phyloP scores from a whole-genome alignment of 1,140 invertebrate species.

The Drosophila pachea region DNA sequence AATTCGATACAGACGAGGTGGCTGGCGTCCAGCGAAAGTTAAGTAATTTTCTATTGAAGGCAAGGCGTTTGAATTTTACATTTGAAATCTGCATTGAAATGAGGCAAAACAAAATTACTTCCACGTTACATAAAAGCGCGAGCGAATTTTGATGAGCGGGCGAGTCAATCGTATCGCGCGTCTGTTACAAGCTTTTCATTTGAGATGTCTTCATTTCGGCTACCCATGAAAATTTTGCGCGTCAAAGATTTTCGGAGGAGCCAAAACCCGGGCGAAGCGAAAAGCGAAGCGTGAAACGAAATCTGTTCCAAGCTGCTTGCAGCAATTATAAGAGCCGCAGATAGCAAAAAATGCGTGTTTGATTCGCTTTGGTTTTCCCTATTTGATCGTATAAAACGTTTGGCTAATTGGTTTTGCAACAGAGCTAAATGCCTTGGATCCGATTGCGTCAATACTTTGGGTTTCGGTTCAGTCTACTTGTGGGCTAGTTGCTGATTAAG shows the following conservation, averaged over 20 bases:
- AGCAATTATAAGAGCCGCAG: conserved; percentile 5
- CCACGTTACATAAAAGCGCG: conserved; percentile 65
- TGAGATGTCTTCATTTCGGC: conserved; percentile 47
- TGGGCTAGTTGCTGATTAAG: background rate
- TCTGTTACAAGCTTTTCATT: conserved; percentile 22
- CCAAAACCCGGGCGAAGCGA: conserved; percentile 16
- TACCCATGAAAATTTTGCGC: conserved; percentile 46
- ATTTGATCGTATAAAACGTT: conserved; percentile 49
- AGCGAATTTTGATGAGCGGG: conserved; percentile 52
- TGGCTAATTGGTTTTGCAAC: conserved; percentile 44
- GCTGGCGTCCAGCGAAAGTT: conserved; percentile 48
- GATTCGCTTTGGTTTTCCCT: conserved; percentile 41
- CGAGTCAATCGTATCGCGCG: conserved; percentile 1
- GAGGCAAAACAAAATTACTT: conserved; percentile 49
- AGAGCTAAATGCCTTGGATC: conserved; percentile 26
- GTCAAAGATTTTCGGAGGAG: conserved; percentile 20
- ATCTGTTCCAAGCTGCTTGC: conserved; percentile 24
- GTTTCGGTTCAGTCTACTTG: conserved; percentile 3
- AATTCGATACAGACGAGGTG: conserved; percentile 19
- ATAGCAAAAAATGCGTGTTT: conserved; percentile 26
- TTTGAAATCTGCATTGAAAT: conserved; percentile 63
- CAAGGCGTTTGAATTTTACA: conserved; percentile 11
- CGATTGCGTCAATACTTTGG: conserved; percentile 7
- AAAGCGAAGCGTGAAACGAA: conserved; percentile 51
- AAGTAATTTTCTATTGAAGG: conserved; percentile 31